Percentiles rank a stretch among this genome's conserved stretches.
phyloP scores from a whole-genome alignment of 2,797 vertebrate species.

The Lepus townsendii region DNA sequence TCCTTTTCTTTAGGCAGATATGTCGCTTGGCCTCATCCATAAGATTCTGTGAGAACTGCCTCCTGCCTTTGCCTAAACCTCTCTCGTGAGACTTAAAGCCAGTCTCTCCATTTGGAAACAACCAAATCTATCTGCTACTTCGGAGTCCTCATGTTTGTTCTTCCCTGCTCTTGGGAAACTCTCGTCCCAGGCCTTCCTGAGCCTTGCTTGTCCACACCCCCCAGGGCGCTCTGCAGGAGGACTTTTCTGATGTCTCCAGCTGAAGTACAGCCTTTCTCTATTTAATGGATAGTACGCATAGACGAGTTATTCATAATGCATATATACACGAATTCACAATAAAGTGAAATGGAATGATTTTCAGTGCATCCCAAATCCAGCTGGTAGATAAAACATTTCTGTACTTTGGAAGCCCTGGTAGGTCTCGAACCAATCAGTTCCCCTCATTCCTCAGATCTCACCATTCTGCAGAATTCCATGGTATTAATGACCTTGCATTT shows the following conservation, averaged over 20 bases:
- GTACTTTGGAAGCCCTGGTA: background rate
- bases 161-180: background rate
- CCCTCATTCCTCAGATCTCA: background rate
- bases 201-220: fast-evolving
- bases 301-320: background rate
- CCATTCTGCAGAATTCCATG: background rate
- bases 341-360: background rate
- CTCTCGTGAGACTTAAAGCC: background rate
- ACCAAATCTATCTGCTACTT: too few relatives aligned
- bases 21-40: too few relatives aligned
- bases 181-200: background rate
- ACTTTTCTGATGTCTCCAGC: background rate
- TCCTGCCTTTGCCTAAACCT: background rate
- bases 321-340: background rate
- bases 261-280: background rate
- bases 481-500: background rate
- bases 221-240: background rate
- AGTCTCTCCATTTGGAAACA: background rate
- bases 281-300: background rate
- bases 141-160: background rate
- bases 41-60: background rate
- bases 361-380: background rate
- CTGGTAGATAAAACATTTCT: background rate
- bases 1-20: background rate
- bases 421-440: background rate